Evolutionary conservation across 1,140 invertebrate genomes (phyloP).

Genomic region (Agraylea sexmaculata): DNA sequence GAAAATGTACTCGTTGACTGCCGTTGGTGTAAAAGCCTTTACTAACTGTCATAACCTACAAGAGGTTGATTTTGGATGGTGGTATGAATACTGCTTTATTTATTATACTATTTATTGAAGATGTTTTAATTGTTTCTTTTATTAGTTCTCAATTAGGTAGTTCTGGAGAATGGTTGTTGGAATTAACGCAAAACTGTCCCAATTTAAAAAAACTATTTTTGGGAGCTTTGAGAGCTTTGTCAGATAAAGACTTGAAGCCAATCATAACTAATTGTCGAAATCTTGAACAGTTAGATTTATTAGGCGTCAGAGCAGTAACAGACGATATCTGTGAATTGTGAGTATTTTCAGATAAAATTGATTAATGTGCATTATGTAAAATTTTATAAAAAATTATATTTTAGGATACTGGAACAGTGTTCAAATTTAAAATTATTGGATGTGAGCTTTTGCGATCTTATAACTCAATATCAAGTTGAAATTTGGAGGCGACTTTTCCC

Average conservation of each 20-base stretch:
- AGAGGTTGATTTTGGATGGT: constrained; percentile 84
- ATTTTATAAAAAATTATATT: constrained; percentile 8
- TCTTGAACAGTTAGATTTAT: constrained; percentile 68
- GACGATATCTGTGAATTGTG: constrained; percentile 53
- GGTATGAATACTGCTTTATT: constrained; percentile 44
- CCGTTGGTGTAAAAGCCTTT: constrained; percentile 54
- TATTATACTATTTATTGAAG: constrained; percentile 2
- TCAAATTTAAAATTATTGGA: constrained; percentile 64
- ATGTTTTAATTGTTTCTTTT: constrained; percentile 9
- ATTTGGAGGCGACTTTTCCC: constrained; percentile 16
- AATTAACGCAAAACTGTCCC: constrained; percentile 43
- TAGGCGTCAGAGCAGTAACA: constrained; percentile 65
- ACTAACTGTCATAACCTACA: constrained; percentile 56
- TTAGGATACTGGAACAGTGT: constrained; percentile 51
- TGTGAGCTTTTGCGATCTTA: constrained; percentile 74
- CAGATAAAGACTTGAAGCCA: constrained; percentile 60
- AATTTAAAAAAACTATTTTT: constrained; percentile 65
- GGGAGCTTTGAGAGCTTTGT: constrained; percentile 62
- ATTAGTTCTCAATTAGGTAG: constrained; percentile 39
- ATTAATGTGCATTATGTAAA: constrained; percentile 5
- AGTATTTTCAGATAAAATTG: constrained; percentile 33
- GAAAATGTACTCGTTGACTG: constrained; percentile 66
- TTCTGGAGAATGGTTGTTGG: constrained; percentile 40
- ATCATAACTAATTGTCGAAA: constrained; percentile 51
- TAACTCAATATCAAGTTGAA: constrained; percentile 47